Percentiles rank a stretch among this genome's conserved stretches.
These are phyloP conservation scores for Pyrrhura leucotis DNA, from an alignment of 2,797 vertebrate species.

Conservation along the genomic window DNA sequence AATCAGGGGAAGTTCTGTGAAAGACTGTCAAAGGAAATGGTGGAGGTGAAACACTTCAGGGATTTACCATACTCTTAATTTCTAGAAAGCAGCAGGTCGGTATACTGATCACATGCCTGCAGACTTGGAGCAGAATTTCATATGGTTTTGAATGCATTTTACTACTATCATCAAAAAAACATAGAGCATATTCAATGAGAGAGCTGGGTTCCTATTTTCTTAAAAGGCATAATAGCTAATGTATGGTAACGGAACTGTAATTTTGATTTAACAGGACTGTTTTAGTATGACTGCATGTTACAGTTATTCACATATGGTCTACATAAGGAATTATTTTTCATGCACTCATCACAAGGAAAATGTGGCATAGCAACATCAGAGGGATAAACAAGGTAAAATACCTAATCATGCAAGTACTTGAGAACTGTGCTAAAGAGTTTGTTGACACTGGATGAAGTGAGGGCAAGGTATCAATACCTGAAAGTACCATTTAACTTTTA, in stretches of 20 bases:
- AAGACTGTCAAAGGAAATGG: conserved; percentile 6
- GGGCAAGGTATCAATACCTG: background rate
- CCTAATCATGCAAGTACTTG: background rate
- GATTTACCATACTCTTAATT: conserved; percentile 21
- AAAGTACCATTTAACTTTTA: background rate
- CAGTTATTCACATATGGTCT: background rate
- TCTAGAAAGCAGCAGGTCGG: background rate
- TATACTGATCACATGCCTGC: background rate
- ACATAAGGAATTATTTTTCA: background rate
- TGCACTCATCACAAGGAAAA: background rate
- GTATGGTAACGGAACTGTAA: background rate
- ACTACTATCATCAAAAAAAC: background rate
- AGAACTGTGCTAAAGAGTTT: background rate
- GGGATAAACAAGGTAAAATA: background rate
- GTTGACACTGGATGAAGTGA: background rate
- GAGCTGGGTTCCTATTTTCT: background rate
- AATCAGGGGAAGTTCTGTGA: conserved; percentile 42
- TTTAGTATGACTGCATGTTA: background rate
- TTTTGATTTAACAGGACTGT: background rate
- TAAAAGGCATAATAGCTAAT: background rate
- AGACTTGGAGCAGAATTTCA: background rate
- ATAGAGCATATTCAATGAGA: background rate
- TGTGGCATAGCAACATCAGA: background rate
- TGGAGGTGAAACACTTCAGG: conserved; percentile 14
- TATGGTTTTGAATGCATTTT: background rate